Evolutionary conservation across 2,888 invertebrate species (phyloP).

Genomic region (Allacma fusca): DNA sequence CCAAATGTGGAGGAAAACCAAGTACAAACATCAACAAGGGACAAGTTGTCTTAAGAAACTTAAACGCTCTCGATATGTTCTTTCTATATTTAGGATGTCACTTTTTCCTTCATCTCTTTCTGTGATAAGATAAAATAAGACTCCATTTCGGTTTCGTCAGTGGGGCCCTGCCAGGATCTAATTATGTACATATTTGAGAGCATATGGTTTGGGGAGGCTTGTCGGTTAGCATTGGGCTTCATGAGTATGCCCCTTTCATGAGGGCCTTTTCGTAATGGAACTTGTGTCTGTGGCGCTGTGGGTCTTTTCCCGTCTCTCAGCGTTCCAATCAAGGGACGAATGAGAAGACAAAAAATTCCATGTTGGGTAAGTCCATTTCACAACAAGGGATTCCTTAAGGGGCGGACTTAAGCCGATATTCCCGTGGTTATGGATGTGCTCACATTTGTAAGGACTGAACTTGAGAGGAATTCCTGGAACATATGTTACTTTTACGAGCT

Average conservation of each 20-base stretch:
- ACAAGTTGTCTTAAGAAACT: neutral
- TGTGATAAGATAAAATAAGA: constrained; percentile 34
- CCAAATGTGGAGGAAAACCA: no score
- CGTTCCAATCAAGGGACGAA: neutral
- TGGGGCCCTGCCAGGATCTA: neutral
- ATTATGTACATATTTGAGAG: no score
- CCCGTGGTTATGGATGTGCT: no score
- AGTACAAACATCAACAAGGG: neutral
- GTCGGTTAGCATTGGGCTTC: no score
- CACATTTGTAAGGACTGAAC: no score
- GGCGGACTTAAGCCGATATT: constrained; percentile 26
- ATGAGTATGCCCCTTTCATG: no score
- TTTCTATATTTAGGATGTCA: constrained; percentile 36
- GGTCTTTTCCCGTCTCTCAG: neutral
- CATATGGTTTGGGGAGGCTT: no score
- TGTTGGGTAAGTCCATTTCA: constrained; percentile 39
- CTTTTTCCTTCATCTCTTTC: constrained; percentile 27
- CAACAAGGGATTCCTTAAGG: constrained; percentile 30
- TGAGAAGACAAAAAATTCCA: constrained; percentile 10
- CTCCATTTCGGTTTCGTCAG: constrained; percentile 30
- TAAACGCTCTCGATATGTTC: neutral
- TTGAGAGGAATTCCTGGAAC: no score
- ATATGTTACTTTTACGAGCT: no score
- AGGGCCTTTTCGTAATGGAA: neutral
- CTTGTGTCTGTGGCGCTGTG: no score